These are phyloP conservation scores for Stomatorhinus ivindoensis DNA, from an alignment of 2,113 vertebrate genomes.

Conservation along the genomic window DNA sequence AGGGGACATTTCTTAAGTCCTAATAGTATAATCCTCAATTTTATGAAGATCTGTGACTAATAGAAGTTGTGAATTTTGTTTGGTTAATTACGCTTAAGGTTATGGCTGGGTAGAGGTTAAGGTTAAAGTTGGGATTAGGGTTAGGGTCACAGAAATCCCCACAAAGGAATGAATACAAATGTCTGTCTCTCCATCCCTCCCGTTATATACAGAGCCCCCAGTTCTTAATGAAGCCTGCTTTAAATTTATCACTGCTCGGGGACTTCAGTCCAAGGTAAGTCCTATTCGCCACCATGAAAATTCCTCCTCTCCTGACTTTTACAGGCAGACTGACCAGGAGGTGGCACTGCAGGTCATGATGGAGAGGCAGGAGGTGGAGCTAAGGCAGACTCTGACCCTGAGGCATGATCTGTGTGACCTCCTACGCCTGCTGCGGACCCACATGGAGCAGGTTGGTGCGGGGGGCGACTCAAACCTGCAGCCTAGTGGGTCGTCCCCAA, in stretches of 20 bases:
- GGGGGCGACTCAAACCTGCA: background rate
- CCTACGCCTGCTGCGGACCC: constrained; percentile 46
- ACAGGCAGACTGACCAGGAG: constrained; percentile 45
- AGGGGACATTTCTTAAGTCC: background rate
- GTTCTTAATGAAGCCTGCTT: background rate
- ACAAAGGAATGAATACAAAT: background rate
- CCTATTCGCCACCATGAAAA: background rate
- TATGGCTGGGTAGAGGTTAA: background rate
- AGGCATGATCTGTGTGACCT: constrained; percentile 52
- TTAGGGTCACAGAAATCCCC: background rate
- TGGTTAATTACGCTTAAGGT: background rate
- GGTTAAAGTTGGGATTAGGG: background rate
- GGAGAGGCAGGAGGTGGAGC: constrained; percentile 59
- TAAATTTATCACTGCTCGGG: background rate
- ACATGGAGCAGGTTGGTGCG: constrained; percentile 50
- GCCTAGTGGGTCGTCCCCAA: background rate
- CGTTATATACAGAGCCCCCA: too few relatives aligned
- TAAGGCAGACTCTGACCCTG: constrained; percentile 56
- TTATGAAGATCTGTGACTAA: background rate
- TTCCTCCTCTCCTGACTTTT: background rate
- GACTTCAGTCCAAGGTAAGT: background rate
- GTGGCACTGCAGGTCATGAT: constrained; percentile 46
- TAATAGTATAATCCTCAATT: background rate
- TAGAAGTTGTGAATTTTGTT: background rate
- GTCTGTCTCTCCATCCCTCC: too few relatives aligned